Percentiles rank a stretch among this genome's conserved stretches.
These are phyloP conservation scores for Chrysaora quinquecirrha DNA, from an alignment of 30 jellyfish, hydroid and myxozoan genomes.

Conservation along the genomic window DNA sequence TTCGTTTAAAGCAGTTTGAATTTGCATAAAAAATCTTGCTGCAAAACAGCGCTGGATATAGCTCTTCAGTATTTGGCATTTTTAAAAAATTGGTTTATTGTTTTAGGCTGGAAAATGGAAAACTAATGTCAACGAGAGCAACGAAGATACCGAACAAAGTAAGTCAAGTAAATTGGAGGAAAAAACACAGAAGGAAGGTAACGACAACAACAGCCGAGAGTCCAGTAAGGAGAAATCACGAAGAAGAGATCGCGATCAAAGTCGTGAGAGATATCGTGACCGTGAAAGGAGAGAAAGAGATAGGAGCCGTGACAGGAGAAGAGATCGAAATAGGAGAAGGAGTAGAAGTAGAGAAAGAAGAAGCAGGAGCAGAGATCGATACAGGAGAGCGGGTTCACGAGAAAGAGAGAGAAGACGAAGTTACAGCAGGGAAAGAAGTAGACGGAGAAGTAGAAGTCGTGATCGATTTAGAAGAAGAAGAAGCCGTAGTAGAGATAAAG, in stretches of 20 bases:
- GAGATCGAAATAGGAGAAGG: slow-evolving; percentile 60
- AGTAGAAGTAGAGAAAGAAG: slow-evolving; percentile 59
- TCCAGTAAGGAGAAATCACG: slow-evolving; percentile 53
- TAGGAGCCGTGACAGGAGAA: slow-evolving; percentile 58
- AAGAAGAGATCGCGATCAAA: slow-evolving; percentile 40
- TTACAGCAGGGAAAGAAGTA: slow-evolving; percentile 69
- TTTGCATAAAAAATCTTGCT: too few species aligned
- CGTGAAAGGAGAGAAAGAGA: slow-evolving; percentile 56
- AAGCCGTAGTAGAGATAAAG: slow-evolving; percentile 66
- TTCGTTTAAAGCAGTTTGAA: neutral
- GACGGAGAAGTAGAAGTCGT: slow-evolving; percentile 79
- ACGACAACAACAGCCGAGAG: slow-evolving; percentile 33
- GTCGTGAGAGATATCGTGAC: slow-evolving; percentile 30
- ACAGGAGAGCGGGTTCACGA: slow-evolving; percentile 47
- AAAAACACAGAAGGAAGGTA: neutral
- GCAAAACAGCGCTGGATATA: too few species aligned
- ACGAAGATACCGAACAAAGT: neutral
- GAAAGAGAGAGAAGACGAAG: slow-evolving; percentile 36
- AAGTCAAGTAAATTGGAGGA: neutral
- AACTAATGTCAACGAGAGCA: neutral
- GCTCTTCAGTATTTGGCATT: too few species aligned
- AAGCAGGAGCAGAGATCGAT: slow-evolving; percentile 53
- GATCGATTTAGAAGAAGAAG: slow-evolving; percentile 68
- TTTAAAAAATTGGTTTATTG: too few species aligned
- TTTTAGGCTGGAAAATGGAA: slow-evolving; percentile 37